Evolutionary conservation across 2,113 vertebrate species (phyloP), one percentile per base, ranked within the genome.

Genomic region (Chaetorhynchus papuensis): DNA sequence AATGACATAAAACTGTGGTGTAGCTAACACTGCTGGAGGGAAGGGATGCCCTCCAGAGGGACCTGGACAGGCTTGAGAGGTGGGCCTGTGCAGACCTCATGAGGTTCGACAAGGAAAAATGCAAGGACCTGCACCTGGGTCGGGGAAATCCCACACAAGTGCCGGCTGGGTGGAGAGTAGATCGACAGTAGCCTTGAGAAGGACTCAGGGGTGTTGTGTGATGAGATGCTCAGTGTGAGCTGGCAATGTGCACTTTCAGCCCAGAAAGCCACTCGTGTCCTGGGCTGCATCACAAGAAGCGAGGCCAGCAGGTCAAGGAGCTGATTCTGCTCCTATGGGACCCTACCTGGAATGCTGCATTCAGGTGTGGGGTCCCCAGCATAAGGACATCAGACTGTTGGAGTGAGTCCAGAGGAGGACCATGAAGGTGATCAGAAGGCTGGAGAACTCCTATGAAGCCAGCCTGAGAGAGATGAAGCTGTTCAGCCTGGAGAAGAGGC

Each of bases 91-190:
- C 24, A 41, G 50, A 53, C 11, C 20, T 59, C 6, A 3, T 39
- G 11, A 31, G 28, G 16, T 44, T 66, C 4, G 6, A 6, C 15
- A n/a, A 52, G 52, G 39, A 45, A 13, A 53, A 39, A 44, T 53
- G 9, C 24, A 53, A 12, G 33, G 33, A 22, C 31, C 49, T 53
- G 9, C 33, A 12, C 11, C 23, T 59, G 19, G 19, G 7, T 26
- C 0, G 0, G 10, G 10, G 15, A 24, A 39, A 30, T 30, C 15
- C 24, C 30, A 41, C 30, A 19, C 37, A 52, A 39, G 11, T n/a
- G 53, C 28, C 53, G 53, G 27, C 31, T 50, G 76, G 17, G 7
- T 54, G 19, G 27, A 60, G 13, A 30, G n/a, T 2, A 1, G 28
- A 45, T 45, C 0, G 0, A 44, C 42, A 57, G 30, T 19, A 57